A percentile compares a stretch with the other conserved stretches of the same genome.
Conservation (phyloP, 2,797 vertebrate species). For the Poecilia picta region DNA sequence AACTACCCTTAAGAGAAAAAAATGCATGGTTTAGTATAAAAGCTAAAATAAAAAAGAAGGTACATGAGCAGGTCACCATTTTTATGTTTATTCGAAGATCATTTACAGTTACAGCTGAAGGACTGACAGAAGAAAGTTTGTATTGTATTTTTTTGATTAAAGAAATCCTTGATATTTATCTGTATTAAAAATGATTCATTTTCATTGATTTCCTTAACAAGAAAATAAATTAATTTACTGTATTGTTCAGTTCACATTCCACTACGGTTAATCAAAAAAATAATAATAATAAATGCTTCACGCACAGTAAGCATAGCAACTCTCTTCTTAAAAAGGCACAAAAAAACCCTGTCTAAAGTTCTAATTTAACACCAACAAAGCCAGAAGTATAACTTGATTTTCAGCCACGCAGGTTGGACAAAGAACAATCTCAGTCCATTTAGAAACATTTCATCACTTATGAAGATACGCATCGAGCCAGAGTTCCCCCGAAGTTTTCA, state of each 20-base stretch:
- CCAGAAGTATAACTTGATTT: conserved; percentile 31
- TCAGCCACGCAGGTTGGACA: conserved; percentile 21
- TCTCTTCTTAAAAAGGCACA: not conserved
- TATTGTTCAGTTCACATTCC: not conserved
- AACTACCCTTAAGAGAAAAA: not conserved
- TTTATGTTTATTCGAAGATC: not conserved
- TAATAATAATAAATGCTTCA: not conserved
- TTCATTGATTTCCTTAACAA: not conserved
- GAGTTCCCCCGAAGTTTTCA: conserved; percentile 91
- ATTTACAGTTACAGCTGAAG: no score
- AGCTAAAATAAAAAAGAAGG: not conserved
- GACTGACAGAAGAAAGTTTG: not conserved
- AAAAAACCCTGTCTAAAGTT: not conserved
- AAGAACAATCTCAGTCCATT: conserved; percentile 14
- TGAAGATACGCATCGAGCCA: conserved; percentile 98
- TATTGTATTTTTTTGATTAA: not conserved
- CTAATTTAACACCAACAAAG: not conserved
- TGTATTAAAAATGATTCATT: not conserved
- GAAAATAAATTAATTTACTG: not conserved
- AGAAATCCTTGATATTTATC: not conserved
- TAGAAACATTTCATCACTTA: conserved; percentile 80
- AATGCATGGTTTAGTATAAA: not conserved
- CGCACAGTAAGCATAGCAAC: not conserved
- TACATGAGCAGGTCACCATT: not conserved
- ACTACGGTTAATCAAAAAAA: not conserved